A percentile compares a stretch with the other conserved stretches of the same genome.
These are phyloP conservation scores for Stichopus horrens DNA, from an alignment of 53 echinoderm and acorn worm genomes.

Conservation along the genomic window DNA sequence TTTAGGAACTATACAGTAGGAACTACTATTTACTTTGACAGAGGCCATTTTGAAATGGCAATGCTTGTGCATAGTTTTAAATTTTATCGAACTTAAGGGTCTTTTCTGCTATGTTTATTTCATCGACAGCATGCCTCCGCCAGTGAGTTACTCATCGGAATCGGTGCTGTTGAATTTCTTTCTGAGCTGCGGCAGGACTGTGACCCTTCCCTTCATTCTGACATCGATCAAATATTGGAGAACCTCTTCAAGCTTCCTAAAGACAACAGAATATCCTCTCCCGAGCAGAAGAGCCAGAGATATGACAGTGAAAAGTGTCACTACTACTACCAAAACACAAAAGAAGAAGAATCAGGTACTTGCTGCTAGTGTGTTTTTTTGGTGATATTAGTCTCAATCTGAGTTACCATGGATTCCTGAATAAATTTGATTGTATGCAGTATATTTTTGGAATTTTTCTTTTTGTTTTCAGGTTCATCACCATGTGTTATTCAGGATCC, in stretches of 20 bases:
- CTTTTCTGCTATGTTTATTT: not conserved
- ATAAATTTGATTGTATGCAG: not conserved
- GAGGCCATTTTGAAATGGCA: slow-evolving; percentile 31
- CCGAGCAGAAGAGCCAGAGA: not conserved
- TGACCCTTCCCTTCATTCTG: slow-evolving; percentile 58
- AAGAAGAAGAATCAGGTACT: not conserved
- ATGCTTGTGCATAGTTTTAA: slow-evolving; percentile 22
- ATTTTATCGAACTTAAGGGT: not conserved
- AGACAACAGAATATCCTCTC: slow-evolving; percentile 17
- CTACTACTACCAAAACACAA: slow-evolving; percentile 57
- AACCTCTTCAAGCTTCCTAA: slow-evolving; percentile 72
- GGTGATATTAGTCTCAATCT: no score
- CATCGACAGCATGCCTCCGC: slow-evolving; percentile 72
- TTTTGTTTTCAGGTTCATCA: not conserved
- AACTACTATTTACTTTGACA: no score
- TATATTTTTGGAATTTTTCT: not conserved
- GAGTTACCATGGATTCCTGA: no score
- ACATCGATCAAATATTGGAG: slow-evolving; percentile 79
- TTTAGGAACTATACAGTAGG: no score
- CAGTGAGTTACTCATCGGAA: slow-evolving; percentile 64
- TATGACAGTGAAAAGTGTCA: slow-evolving; percentile 53
- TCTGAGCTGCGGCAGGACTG: slow-evolving; percentile 74
- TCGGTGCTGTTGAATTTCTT: slow-evolving; percentile 83
- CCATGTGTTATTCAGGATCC: slow-evolving; percentile 24
- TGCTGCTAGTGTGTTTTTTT: not conserved